These are phyloP conservation scores for Steinernema scapterisci DNA, from an alignment of 2,888 invertebrate species.

Conservation along the genomic window DNA sequence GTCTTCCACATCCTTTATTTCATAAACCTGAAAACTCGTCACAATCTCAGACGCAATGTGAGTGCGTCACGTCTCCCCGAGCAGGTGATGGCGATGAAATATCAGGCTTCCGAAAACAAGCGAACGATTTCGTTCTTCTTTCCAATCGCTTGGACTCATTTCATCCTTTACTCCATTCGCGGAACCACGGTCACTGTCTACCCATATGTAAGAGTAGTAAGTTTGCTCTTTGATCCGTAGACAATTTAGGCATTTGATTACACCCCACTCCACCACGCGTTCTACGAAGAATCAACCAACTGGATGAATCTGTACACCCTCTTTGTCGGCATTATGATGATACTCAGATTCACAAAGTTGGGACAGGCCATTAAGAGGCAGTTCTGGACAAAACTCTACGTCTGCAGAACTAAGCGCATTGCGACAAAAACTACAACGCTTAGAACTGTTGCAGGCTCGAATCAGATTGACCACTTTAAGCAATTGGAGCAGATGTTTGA, in stretches of 20 bases:
- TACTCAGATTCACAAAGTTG: not conserved
- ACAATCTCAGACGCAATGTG: not conserved
- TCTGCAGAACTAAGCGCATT: not conserved
- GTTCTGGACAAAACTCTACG: not conserved
- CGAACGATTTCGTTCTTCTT: not conserved
- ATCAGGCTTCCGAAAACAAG: not conserved
- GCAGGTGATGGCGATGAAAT: conserved; percentile 13
- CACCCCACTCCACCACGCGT: conserved; percentile 2
- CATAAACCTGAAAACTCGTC: not conserved
- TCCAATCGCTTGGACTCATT: conserved; percentile 11
- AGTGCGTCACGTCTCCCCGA: conserved; percentile 5
- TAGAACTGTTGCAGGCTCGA: not conserved
- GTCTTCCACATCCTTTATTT: conserved; percentile 6
- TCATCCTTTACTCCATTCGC: not conserved
- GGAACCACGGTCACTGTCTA: not conserved
- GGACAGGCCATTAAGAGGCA: not conserved
- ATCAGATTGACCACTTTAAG: conserved; percentile 5
- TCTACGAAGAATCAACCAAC: not conserved
- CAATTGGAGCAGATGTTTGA: conserved; percentile 5
- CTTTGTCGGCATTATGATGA: conserved; percentile 6
- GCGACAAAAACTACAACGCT: not conserved
- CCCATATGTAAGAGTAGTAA: not conserved
- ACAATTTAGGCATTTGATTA: not conserved
- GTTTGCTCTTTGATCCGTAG: not conserved
- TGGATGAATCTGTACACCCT: conserved; percentile 16